Base-by-base conservation (phyloP, 1,140 invertebrate species). In the Drosophila pandora region DNA sequence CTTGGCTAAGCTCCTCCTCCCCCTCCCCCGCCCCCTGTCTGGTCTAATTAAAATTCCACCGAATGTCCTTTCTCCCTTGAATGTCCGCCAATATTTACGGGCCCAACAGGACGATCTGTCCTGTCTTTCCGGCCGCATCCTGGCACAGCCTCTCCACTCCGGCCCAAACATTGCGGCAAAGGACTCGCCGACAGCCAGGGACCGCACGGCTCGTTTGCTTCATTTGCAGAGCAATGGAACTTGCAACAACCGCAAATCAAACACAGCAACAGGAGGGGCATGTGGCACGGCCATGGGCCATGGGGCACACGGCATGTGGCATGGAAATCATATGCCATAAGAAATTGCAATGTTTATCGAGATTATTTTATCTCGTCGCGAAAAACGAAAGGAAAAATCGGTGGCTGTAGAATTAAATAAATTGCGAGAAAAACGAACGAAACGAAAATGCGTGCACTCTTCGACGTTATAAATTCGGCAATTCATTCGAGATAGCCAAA, bases 241-340 rank as follows among this genome's bases (percentile, higher is more conserved):
- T 17, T 87, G 79, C 78, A 82, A 82, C 82, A 87, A 88, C 82
- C 82, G 83, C 82, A 87, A 87, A 82, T 87, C 82, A 87, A 88
- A 87, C 69, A 88, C 83, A 87, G 72, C 62, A 75, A 17, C 53
- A 45, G 48, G 12, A 30, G 9, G 30, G 4, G 17, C n/a, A 32
- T 1, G n/a, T 21, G 23, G 23, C 13, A 12, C 25, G 43, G 22
- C 1, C 37, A n/a, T 23, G 12, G 34, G 13, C 5, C 5, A 21
- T 23, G 13, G 10, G 30, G 28, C 10, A 22, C 13, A 23, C n/a
- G 37, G 30, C 4, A 21, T 21, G 17, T 8, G 43, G 25, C 8
- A 13, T 3, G 59, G 2, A 34, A 10, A 17, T 41, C 56, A 43
- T 32, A 23, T 61, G 22, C 43, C 43, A 59, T 48, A 52, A 70